A percentile compares a stretch with the other conserved stretches of the same genome.
phyloP scores from a whole-genome alignment of 2,888 invertebrate species.

The Criorhina ranunculi region DNA sequence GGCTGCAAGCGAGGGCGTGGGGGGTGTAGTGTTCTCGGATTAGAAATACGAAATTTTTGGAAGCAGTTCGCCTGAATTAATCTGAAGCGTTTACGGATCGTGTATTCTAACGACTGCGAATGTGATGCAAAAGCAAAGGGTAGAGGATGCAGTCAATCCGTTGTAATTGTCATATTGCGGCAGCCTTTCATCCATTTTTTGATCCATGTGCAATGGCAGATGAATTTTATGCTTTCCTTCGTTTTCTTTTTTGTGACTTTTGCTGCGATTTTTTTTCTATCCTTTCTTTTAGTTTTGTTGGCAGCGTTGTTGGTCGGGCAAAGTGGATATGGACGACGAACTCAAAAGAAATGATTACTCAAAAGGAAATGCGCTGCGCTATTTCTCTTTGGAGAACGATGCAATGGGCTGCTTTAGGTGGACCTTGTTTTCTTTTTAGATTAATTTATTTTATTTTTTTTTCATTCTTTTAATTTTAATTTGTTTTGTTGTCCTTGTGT shows the following conservation, averaged over 20 bases:
- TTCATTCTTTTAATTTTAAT: slow-evolving; percentile 74
- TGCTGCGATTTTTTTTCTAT: slow-evolving; percentile 35
- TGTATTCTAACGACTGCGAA: slow-evolving; percentile 46
- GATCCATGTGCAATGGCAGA: slow-evolving; percentile 69
- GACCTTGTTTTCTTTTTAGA: slow-evolving; percentile 55
- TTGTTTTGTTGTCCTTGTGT: slow-evolving; percentile 60
- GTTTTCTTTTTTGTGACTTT: slow-evolving; percentile 35
- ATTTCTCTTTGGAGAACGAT: slow-evolving; percentile 60
- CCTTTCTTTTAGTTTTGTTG: slow-evolving; percentile 39
- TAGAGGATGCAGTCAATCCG: slow-evolving; percentile 68
- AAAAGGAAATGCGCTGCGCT: slow-evolving; percentile 71
- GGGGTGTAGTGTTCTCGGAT: slow-evolving; percentile 38
- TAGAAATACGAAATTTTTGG: slow-evolving; percentile 59
- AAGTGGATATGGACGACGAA: slow-evolving; percentile 65
- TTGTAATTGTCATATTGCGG: slow-evolving; percentile 76
- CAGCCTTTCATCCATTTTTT: slow-evolving; percentile 71
- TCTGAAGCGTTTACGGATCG: slow-evolving; percentile 69
- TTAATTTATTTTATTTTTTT: slow-evolving; percentile 64
- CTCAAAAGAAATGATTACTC: slow-evolving; percentile 76
- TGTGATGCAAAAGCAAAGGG: slow-evolving; percentile 23
- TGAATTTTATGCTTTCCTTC: slow-evolving; percentile 53
- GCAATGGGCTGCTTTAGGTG: slow-evolving; percentile 57
- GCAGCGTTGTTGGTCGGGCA: slow-evolving; percentile 38
- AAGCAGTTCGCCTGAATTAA: slow-evolving; percentile 67
- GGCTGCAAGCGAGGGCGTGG: neutral